Percentiles rank a stretch among this genome's conserved stretches.
Evolutionary conservation across 2,888 invertebrate genomes (phyloP).

Genomic region (Hyppa rectilinea): DNA sequence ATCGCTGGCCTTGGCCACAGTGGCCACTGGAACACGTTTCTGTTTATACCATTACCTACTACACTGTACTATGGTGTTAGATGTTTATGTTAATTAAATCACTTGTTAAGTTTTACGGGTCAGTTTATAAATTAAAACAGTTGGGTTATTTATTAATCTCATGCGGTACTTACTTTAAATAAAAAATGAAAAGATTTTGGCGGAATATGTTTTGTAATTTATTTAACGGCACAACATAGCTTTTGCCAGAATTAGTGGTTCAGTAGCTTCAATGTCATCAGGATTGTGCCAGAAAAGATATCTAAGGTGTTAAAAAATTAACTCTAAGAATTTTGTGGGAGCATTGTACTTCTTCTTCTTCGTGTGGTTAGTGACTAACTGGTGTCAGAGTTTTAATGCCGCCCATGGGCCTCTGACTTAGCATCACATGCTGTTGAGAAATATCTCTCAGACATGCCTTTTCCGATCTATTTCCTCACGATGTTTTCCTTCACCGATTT

Average conservation of each 20-base stretch:
- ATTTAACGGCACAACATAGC: background rate
- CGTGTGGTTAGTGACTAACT: too few relatives aligned
- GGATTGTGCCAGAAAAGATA: too few relatives aligned
- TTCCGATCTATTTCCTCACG: too few relatives aligned
- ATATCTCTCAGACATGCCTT: too few relatives aligned
- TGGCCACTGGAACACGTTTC: constrained; percentile 28
- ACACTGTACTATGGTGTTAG: background rate
- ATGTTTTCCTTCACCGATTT: too few relatives aligned
- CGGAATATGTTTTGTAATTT: background rate
- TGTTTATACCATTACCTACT: constrained; percentile 16
- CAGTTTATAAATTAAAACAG: constrained; percentile 24
- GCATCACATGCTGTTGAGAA: too few relatives aligned
- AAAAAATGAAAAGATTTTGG: background rate
- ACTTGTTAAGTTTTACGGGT: constrained; percentile 27
- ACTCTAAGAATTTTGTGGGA: too few relatives aligned
- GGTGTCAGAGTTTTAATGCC: too few relatives aligned
- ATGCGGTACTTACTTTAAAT: background rate
- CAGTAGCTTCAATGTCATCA: background rate
- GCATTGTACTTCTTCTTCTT: too few relatives aligned
- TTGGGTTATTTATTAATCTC: background rate
- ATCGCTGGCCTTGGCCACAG: constrained; percentile 55
- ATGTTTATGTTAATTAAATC: constrained; percentile 21
- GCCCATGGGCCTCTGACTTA: too few relatives aligned
- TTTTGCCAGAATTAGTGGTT: background rate
- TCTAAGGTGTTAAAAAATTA: too few relatives aligned